A percentile compares a stretch with the other conserved stretches of the same genome.
Conservation (phyloP, 2,888 invertebrate genomes). For the Scelioninae gen. 1 region DNA sequence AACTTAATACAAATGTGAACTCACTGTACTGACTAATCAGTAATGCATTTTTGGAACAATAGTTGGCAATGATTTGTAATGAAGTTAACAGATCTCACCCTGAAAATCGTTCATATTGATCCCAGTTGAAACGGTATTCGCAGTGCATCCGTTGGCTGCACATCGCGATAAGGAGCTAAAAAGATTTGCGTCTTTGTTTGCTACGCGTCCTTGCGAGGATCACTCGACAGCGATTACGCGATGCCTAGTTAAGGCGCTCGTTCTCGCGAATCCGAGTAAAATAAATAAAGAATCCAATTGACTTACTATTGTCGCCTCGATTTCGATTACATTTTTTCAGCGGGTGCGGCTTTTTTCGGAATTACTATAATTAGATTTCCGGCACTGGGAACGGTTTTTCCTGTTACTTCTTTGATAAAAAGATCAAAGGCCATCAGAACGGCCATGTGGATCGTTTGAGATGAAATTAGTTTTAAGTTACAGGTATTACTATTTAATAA, state of each 20-base stretch:
- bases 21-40: no score
- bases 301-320: conserved; percentile 4
- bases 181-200: conserved; percentile 40
- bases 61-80: no score
- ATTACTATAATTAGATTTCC: conserved; percentile 58
- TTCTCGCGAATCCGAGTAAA: conserved; percentile 16
- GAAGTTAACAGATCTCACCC: background rate
- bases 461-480: no score
- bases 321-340: conserved; percentile 23
- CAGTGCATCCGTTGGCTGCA: conserved; percentile 39
- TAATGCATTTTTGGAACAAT: no score
- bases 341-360: conserved; percentile 56
- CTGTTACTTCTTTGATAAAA: conserved; percentile 16
- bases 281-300: background rate
- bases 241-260: conserved; percentile 19
- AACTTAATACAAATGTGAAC: no score
- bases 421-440: background rate
- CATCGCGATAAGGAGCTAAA: conserved; percentile 36
- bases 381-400: conserved; percentile 52
- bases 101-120: conserved; percentile 27
- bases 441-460: no score
- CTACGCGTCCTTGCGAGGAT: conserved; percentile 50
- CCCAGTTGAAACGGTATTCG: conserved; percentile 30
- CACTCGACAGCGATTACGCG: conserved; percentile 12
- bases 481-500: no score